Evolutionary conservation across 2,797 vertebrate species (phyloP), one percentile per base, ranked within the genome.

Genomic region (Rachycentron canadum): DNA sequence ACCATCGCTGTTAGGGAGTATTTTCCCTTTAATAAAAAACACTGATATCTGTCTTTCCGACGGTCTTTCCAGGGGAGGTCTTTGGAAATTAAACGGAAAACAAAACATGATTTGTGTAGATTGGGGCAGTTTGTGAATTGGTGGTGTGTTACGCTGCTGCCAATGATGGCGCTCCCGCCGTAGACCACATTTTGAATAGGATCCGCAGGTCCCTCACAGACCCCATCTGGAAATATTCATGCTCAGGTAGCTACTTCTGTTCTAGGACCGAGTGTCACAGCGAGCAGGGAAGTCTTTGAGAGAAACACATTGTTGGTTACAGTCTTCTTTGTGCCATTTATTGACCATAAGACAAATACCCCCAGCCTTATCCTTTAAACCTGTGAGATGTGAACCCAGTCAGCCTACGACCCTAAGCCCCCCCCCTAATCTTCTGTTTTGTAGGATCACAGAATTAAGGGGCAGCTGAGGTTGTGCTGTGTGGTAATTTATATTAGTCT

Each of bases 401-500:
- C 74, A 21, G 63, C 74, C 62, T 43, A 45, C 8, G 0, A 69
- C 57, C 69, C 69, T 32, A 47, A 83, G 81, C 61, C 61, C n/a
- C 14, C 0, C 55, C 32, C 32, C 7, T 86, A 79, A 83, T 84
- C 83, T 71, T 69, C 26, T 23, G 36, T 53, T 10, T 5, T 63
- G 52, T 43, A 40, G 45, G 68, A 67, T 68, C 59, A 59, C 34
- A 11, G 61, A 38, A 26, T 68, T 19, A 59, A 69, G 66, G 43
- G 50, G 25, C 61, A 72, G 69, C 69, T 63, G 67, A 67, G 53
- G 66, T 49, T 66, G 49, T 40, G 34, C 11, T 50, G 52, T 65
- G 19, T 25, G 2, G 45, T 80, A 40, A 82, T 85, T 87, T 76
- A 66, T 76, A 77, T 65, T 26, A 41, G 21, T 57, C 56, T 57